Percentiles rank a stretch among this genome's conserved stretches.
Evolutionary conservation across 2,888 invertebrate genomes (phyloP).

Genomic region (Phyllotreta striolata): DNA sequence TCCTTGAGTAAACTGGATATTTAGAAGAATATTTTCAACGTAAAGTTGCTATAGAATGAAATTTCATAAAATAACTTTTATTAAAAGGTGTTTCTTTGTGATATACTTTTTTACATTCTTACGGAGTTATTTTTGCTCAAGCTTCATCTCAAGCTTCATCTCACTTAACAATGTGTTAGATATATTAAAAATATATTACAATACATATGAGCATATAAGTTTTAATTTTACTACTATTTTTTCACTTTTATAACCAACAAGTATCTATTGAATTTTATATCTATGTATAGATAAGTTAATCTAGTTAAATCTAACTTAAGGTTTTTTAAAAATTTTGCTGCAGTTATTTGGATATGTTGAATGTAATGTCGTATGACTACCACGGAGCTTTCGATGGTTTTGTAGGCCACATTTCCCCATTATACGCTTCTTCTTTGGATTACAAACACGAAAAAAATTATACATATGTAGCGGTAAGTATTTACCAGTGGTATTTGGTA

Average conservation of each 20-base stretch:
- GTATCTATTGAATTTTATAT: too few relatives aligned
- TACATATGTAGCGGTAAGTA: conserved; percentile 44
- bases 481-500: background rate
- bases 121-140: background rate
- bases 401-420: conserved; percentile 72
- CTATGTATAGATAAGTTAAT: too few relatives aligned
- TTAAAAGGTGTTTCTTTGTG: background rate
- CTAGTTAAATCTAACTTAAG: too few relatives aligned
- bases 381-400: conserved; percentile 72
- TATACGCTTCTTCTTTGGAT: conserved; percentile 64
- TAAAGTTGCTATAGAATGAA: too few relatives aligned
- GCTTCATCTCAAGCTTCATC: too few relatives aligned
- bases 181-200: background rate
- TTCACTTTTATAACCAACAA: too few relatives aligned
- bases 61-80: background rate
- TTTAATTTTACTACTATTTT: background rate
- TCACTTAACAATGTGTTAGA: too few relatives aligned
- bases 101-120: background rate
- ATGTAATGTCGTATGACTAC: conserved; percentile 64
- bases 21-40: too few relatives aligned
- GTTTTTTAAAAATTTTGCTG: conserved; percentile 30
- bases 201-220: background rate
- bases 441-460: conserved; percentile 41
- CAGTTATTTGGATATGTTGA: conserved; percentile 60
- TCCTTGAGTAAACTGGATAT: too few relatives aligned